Evolutionary conservation across 2,888 invertebrate genomes (phyloP).

Genomic region (Tenthredo distinguenda): DNA sequence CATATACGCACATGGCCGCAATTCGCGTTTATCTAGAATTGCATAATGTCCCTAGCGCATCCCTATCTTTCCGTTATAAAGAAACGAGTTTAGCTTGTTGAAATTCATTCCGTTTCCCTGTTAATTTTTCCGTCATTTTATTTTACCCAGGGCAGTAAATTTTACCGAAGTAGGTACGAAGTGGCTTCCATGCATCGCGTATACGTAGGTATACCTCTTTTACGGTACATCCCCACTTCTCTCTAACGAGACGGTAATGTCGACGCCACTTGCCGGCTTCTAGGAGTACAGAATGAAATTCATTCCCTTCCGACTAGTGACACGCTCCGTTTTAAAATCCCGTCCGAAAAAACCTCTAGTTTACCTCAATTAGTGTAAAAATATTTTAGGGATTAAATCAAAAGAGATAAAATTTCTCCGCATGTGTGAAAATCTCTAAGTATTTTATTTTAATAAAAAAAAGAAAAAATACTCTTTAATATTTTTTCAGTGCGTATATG

Average conservation of each 20-base stretch:
- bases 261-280: conserved; percentile 55
- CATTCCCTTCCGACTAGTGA: conserved; percentile 57
- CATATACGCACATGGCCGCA: not conserved
- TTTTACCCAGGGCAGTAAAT: not conserved
- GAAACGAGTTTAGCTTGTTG: not conserved
- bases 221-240: conserved; percentile 56
- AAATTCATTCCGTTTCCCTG: not conserved
- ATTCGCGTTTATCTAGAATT: conserved; percentile 19
- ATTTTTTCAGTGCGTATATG: not conserved
- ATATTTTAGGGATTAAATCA: not conserved
- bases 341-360: not conserved
- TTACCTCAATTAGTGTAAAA: conserved; percentile 8
- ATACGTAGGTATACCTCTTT: conserved; percentile 37
- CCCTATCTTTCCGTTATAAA: not conserved
- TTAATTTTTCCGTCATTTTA: not conserved
- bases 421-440: not conserved
- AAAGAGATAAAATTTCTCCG: not conserved
- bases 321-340: conserved; percentile 42
- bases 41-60: not conserved
- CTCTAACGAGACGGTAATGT: conserved; percentile 44
- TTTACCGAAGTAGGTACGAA: not conserved
- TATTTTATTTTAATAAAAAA: not conserved
- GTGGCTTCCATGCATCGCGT: not conserved
- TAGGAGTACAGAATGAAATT: conserved; percentile 55
- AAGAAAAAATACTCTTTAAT: not conserved